Evolutionary conservation across 1,140 invertebrate genomes (phyloP).

Genomic region (Rhagoletis zephyria): DNA sequence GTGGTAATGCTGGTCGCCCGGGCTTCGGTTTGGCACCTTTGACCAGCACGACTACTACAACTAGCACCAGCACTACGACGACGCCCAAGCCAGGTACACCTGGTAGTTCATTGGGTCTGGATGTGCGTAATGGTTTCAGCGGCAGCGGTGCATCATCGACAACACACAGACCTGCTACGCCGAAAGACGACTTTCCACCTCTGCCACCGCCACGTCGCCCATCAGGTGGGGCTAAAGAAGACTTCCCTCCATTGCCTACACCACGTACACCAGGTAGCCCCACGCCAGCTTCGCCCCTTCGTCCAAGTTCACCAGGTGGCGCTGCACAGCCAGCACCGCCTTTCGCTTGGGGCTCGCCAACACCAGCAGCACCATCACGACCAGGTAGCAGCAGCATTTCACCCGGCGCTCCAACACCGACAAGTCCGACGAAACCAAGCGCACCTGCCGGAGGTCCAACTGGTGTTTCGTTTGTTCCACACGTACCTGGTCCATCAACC

Average conservation of each 20-base stretch:
- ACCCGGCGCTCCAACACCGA: constrained; percentile 44
- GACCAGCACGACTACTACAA: constrained; percentile 54
- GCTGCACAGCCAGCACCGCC: constrained; percentile 25
- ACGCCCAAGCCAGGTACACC: constrained; percentile 48
- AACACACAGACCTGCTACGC: constrained; percentile 61
- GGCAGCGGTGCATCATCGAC: constrained; percentile 57
- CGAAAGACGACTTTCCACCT: constrained; percentile 68
- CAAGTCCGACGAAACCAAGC: constrained; percentile 42
- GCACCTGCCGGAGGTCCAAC: constrained; percentile 27
- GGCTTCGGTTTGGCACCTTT: constrained; percentile 60
- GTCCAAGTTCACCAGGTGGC: constrained; percentile 61
- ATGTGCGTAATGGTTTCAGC: constrained; percentile 54
- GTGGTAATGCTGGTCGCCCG: constrained; percentile 58
- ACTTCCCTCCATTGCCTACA: constrained; percentile 64
- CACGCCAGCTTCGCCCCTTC: constrained; percentile 60
- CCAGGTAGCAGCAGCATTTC: background rate
- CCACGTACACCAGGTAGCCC: constrained; percentile 59
- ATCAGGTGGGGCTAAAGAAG: constrained; percentile 62
- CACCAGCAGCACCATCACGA: constrained; percentile 12
- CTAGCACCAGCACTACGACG: constrained; percentile 59
- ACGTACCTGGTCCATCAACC: constrained; percentile 56
- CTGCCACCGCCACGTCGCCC: constrained; percentile 64
- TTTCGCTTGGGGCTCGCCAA: constrained; percentile 36
- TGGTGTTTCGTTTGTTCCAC: constrained; percentile 63
- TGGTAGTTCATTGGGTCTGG: constrained; percentile 61